Evolutionary conservation across 2,797 vertebrate genomes (phyloP).

Genomic region (Oreonectes daqikongensis): DNA sequence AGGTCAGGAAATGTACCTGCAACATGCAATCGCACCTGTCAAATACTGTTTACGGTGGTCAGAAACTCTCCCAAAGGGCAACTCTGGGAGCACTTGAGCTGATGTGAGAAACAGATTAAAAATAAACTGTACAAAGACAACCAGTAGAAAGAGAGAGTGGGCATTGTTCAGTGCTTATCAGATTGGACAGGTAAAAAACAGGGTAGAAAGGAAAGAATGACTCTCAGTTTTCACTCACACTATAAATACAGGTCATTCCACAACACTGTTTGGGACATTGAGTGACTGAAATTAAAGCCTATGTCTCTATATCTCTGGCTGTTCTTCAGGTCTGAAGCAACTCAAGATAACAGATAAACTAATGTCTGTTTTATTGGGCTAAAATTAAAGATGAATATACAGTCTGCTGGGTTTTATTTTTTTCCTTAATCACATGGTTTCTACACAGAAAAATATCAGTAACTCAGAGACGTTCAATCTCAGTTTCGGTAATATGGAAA

Average conservation of each 20-base stretch:
- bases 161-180: conserved; percentile 20
- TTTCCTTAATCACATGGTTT: too few species aligned
- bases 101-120: conserved; percentile 14
- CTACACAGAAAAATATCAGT: too few species aligned
- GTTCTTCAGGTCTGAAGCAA: conserved; percentile 4
- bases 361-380: background rate
- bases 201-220: conserved; percentile 21
- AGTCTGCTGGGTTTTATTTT: too few species aligned
- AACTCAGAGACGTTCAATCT: too few species aligned
- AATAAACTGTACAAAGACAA: conserved; percentile 19
- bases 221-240: conserved; percentile 46
- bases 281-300: conserved; percentile 21
- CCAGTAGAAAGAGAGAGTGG: conserved; percentile 25
- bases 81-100: background rate
- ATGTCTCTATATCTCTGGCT: conserved; percentile 20
- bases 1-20: background rate
- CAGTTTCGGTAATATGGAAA: too few species aligned
- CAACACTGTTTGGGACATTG: conserved; percentile 17
- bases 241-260: conserved; percentile 50
- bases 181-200: conserved; percentile 39
- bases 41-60: conserved; percentile 6
- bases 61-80: conserved; percentile 14
- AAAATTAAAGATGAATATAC: too few species aligned
- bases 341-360: background rate
- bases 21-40: background rate